These are phyloP conservation scores for Silurus aristotelis DNA, from an alignment of 2,797 vertebrate species.

Conservation along the genomic window DNA sequence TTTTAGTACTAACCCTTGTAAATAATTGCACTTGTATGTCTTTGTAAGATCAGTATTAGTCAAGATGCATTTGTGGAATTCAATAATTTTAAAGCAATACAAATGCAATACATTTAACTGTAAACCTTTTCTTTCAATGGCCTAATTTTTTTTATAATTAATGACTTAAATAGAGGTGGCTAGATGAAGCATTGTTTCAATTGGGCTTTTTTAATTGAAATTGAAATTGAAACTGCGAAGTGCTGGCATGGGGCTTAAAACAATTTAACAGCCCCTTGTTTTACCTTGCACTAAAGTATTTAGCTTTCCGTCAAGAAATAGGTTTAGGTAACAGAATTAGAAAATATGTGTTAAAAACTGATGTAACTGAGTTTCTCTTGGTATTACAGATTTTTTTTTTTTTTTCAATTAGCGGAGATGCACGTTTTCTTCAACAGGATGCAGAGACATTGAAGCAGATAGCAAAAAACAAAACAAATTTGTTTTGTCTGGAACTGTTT, in stretches of 20 bases:
- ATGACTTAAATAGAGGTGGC: not conserved
- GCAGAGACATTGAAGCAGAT: slow-evolving; percentile 86
- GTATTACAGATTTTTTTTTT: not conserved
- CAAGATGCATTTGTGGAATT: not conserved
- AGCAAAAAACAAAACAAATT: slow-evolving; percentile 74
- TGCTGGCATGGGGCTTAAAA: not conserved
- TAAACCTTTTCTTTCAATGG: not conserved
- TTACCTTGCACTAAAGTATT: not conserved
- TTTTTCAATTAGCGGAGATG: not conserved
- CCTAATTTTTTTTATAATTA: not conserved
- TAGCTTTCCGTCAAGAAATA: not conserved
- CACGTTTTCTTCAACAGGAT: slow-evolving; percentile 78
- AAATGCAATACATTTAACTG: not conserved
- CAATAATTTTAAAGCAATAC: no score
- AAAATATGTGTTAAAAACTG: not conserved
- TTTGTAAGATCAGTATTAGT: not conserved
- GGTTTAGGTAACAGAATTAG: not conserved
- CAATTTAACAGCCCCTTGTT: not conserved
- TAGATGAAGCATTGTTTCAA: not conserved
- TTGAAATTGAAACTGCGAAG: not conserved
- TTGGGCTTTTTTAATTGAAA: slow-evolving; percentile 2
- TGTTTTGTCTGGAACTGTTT: slow-evolving; percentile 73
- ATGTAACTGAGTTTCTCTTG: not conserved
- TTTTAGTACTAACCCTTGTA: not conserved
- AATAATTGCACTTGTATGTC: not conserved